Percentiles rank a stretch among this genome's conserved stretches.
phyloP scores from a whole-genome alignment of 2,797 vertebrate species.

The Natrix natrix region DNA sequence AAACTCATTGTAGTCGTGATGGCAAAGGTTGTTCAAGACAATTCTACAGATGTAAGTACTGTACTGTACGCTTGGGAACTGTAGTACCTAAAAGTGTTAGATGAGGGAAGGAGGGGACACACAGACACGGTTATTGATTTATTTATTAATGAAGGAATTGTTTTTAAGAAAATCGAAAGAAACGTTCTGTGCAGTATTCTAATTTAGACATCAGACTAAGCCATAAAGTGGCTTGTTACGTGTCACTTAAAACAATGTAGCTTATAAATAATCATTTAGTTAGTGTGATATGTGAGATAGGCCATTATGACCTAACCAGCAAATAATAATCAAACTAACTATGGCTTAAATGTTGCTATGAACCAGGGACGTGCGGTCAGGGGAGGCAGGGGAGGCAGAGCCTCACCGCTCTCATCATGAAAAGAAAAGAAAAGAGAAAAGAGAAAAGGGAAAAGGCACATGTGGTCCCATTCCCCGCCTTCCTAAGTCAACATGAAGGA shows the following conservation, averaged over 20 bases:
- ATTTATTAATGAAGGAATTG: neutral
- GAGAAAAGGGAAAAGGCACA: no score
- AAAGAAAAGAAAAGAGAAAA: no score
- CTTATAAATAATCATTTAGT: neutral
- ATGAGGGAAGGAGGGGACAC: neutral
- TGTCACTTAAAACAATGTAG: neutral
- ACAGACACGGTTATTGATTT: neutral
- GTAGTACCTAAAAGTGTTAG: neutral
- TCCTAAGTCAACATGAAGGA: no score
- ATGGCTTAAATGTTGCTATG: neutral
- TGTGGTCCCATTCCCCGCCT: no score
- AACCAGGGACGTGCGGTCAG: neutral
- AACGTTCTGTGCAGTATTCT: neutral
- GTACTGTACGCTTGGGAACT: neutral
- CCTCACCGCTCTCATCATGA: no score
- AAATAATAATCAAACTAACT: neutral
- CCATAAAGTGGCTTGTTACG: neutral
- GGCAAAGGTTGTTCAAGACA: conserved; percentile 84
- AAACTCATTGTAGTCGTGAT: conserved; percentile 80
- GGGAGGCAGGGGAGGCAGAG: no score
- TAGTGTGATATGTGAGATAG: neutral
- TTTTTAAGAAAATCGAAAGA: neutral
- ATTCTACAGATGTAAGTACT: conserved; percentile 82
- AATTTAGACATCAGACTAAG: neutral
- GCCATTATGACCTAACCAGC: neutral